These are phyloP conservation scores for Panopea generosa DNA, from an alignment of 2,888 invertebrate species.

Conservation along the genomic window DNA sequence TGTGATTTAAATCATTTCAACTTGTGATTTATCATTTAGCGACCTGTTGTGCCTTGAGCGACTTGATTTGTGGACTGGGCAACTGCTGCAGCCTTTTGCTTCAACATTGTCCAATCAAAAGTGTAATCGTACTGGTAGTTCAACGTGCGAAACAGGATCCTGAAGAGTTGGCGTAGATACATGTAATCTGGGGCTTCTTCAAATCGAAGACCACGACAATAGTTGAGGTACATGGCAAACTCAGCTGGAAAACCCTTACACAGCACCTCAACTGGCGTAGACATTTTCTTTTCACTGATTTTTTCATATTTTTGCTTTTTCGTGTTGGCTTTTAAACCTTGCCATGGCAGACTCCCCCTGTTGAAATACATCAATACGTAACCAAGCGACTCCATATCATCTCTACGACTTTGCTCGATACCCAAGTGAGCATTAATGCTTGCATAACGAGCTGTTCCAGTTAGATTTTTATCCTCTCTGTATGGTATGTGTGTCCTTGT, in stretches of 20 bases:
- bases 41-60: conserved; percentile 72
- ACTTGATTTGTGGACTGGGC: conserved; percentile 72
- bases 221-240: conserved; percentile 99
- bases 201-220: conserved; percentile 98
- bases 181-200: conserved; percentile 99
- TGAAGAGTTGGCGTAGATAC: conserved; percentile 99
- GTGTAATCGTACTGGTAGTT: conserved; percentile 99
- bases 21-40: conserved; percentile 31
- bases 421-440: conserved; percentile 99
- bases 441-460: conserved; percentile 92
- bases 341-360: conserved; percentile 97
- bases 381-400: conserved; percentile 99
- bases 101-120: conserved; percentile 99
- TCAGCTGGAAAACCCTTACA: conserved; percentile 99
- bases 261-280: conserved; percentile 98
- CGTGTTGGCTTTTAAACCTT: conserved; percentile 97
- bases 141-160: conserved; percentile 99
- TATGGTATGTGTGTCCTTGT: conserved; percentile 97
- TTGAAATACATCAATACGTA: conserved; percentile 99
- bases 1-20: too few relatives aligned
- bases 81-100: conserved; percentile 92
- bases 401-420: conserved; percentile 98
- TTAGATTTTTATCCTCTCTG: conserved; percentile 86
- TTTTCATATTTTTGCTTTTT: conserved; percentile 99
- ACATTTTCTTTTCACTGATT: conserved; percentile 99